Percentiles rank a stretch among this genome's conserved stretches.
Evolutionary conservation across 92 coral and sea anemone species (phyloP).

Genomic region (Porites cylindrica): DNA sequence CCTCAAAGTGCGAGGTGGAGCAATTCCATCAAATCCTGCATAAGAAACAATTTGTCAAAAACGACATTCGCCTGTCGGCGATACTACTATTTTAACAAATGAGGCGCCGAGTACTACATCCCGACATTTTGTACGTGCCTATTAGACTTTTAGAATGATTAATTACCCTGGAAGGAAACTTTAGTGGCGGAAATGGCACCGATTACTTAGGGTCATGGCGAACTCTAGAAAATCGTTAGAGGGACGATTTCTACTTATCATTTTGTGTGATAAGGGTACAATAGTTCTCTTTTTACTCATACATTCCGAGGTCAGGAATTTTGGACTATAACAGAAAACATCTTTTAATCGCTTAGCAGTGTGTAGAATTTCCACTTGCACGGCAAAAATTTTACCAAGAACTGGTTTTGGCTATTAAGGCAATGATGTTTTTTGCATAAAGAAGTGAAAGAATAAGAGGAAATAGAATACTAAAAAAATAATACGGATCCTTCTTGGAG

Average conservation of each 20-base stretch:
- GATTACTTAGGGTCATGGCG: constrained; percentile 44
- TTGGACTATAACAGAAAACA: no score
- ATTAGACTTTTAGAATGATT: constrained; percentile 31
- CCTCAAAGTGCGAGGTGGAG: constrained; percentile 1
- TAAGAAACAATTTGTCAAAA: constrained; percentile 41
- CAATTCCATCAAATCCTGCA: constrained; percentile 28
- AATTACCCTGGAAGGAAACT: constrained; percentile 33
- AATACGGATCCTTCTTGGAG: no score
- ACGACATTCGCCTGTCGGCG: constrained; percentile 40
- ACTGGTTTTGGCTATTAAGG: no score
- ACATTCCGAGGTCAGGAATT: no score
- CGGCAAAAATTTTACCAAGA: no score
- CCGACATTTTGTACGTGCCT: constrained; percentile 50
- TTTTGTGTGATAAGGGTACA: no score
- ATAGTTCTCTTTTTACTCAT: no score
- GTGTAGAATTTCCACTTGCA: no score
- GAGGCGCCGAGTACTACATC: constrained; percentile 22
- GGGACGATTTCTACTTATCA: constrained; percentile 18
- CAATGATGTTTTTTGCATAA: no score
- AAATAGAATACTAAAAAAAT: no score
- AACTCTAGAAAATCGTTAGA: constrained; percentile 17
- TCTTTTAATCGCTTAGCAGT: no score
- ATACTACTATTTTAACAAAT: constrained; percentile 17
- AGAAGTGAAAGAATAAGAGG: no score
- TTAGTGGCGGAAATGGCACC: constrained; percentile 51